Conservation (phyloP, 1,140 invertebrate species). For the Eufriesea mexicana region DNA sequence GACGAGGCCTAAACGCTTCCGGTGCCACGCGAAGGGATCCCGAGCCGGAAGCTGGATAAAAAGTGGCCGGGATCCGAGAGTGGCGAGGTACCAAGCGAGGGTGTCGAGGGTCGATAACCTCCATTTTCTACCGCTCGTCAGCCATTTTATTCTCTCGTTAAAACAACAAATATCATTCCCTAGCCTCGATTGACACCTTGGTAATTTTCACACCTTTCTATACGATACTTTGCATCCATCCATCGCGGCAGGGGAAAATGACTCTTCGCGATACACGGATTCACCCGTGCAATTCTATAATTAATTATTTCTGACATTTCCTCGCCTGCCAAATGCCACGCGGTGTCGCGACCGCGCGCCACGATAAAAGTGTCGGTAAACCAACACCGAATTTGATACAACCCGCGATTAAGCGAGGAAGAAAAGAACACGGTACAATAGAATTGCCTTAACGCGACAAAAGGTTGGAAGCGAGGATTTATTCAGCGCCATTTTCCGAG, state of each 20-base stretch:
- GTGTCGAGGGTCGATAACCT: constrained; percentile 58
- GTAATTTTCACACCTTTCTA: background rate
- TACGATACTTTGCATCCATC: background rate
- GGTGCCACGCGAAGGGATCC: constrained; percentile 58
- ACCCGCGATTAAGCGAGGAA: background rate
- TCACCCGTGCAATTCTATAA: background rate
- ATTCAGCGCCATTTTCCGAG: background rate
- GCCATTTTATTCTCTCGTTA: no score
- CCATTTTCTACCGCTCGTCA: background rate
- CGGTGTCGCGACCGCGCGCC: background rate
- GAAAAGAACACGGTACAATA: background rate
- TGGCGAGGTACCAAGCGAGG: constrained; percentile 40
- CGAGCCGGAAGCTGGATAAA: constrained; percentile 75
- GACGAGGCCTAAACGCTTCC: constrained; percentile 79
- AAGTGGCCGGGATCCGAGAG: constrained; percentile 53
- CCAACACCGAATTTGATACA: no score
- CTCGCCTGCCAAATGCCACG: background rate
- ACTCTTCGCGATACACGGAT: no score
- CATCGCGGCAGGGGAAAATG: no score
- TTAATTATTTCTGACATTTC: constrained; percentile 12
- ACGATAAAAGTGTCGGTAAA: background rate
- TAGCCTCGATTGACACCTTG: no score
- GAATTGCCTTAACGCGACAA: background rate
- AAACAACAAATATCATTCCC: no score
- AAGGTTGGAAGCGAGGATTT: background rate